Percentiles rank a stretch among this genome's conserved stretches.
Evolutionary conservation across 37 sponge, comb jelly and placozoan genomes (phyloP).

Genomic region (Beroe ovata): DNA sequence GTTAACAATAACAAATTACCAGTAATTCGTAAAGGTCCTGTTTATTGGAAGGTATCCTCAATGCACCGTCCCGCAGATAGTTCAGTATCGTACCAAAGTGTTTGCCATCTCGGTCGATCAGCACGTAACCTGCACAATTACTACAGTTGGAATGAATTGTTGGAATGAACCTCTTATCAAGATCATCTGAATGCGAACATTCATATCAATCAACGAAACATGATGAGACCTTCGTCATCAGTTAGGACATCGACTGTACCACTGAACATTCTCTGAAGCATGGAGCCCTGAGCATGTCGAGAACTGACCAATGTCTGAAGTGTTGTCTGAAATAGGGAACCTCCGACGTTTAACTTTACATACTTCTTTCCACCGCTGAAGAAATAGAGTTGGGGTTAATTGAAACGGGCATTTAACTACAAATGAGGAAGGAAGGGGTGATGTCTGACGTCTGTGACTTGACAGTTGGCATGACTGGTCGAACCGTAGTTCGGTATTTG

Average conservation of each 20-base stretch:
- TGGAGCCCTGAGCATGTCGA: constrained; percentile 82
- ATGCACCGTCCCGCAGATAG: constrained; percentile 86
- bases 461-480: too few relatives aligned
- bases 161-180: too few relatives aligned
- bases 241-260: constrained; percentile 87
- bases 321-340: constrained; percentile 87
- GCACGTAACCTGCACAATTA: constrained; percentile 98
- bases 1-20: constrained; percentile 73
- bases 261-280: constrained; percentile 98
- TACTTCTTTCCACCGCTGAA: constrained; percentile 71
- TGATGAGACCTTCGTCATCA: constrained; percentile 87
- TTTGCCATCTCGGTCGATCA: constrained; percentile 95
- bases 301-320: constrained; percentile 79
- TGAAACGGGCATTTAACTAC: too few relatives aligned
- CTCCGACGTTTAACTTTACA: constrained; percentile 95
- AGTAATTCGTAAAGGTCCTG: constrained; percentile 86
- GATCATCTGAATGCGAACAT: too few relatives aligned
- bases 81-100: constrained; percentile 92
- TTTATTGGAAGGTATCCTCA: constrained; percentile 81
- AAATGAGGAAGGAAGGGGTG: too few relatives aligned
- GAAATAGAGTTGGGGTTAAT: too few relatives aligned
- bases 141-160: too few relatives aligned
- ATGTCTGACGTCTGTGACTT: too few relatives aligned
- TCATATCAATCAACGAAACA: too few relatives aligned
- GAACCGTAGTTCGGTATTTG: too few relatives aligned